These are phyloP conservation scores for Crocidura indochinensis DNA, from an alignment of 2,797 vertebrate species.

Conservation along the genomic window DNA sequence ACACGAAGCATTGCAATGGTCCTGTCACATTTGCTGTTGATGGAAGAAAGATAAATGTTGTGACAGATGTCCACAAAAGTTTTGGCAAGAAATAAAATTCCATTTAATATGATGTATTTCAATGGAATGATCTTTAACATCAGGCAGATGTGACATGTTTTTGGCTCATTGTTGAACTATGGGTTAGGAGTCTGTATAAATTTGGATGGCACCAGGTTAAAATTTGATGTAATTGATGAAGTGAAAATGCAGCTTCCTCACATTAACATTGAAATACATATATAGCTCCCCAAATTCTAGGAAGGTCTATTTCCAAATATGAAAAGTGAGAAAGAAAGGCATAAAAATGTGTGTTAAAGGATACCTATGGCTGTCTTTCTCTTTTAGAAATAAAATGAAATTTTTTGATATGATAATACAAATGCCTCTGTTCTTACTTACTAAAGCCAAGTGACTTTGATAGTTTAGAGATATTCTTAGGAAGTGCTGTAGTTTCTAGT, in stretches of 20 bases:
- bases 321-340: slow-evolving; percentile 16
- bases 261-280: slow-evolving; percentile 29
- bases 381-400: slow-evolving; percentile 40
- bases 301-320: slow-evolving; percentile 48
- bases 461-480: background rate
- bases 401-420: slow-evolving; percentile 41
- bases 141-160: slow-evolving; percentile 76
- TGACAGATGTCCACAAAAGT: slow-evolving; percentile 76
- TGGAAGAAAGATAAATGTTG: slow-evolving; percentile 76
- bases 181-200: slow-evolving; percentile 67
- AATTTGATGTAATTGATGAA: slow-evolving; percentile 56
- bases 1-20: slow-evolving; percentile 66
- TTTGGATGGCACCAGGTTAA: slow-evolving; percentile 76
- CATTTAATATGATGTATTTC: slow-evolving; percentile 81
- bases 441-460: background rate
- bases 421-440: background rate
- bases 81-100: slow-evolving; percentile 83
- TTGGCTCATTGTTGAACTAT: slow-evolving; percentile 68
- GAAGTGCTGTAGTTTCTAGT: background rate
- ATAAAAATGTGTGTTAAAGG: background rate
- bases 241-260: slow-evolving; percentile 58
- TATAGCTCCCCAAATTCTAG: slow-evolving; percentile 39
- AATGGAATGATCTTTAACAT: slow-evolving; percentile 75
- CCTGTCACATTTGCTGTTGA: slow-evolving; percentile 72
- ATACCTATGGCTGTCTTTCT: background rate